Base-by-base conservation (phyloP, 2,113 vertebrate species). In the Alligator mississippiensis region DNA sequence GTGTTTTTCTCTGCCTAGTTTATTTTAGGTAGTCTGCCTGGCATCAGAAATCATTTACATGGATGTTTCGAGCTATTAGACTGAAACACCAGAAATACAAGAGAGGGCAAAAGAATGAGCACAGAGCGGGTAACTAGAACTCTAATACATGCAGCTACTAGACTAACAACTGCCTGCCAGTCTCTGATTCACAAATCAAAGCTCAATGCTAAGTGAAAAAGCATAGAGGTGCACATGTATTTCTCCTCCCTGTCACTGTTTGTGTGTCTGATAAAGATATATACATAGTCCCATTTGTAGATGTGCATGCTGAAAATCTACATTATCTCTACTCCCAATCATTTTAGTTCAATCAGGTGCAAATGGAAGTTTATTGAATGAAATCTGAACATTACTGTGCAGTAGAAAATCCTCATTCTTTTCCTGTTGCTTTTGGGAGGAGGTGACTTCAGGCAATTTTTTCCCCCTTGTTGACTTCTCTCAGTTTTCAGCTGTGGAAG, bases 1-100 rank as follows among this genome's bases (percentile, higher is more conserved):
- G 61, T 86, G 85, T 85, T 88, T 89, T 77, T 63, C 84, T 80
- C 86, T 61, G 88, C 82, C 89, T 92, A 90, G 90, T 91, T 92
- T 93, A 90, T 94, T 96, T 91, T 75, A 79, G 93, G 60, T 84
- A 38, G 59, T 88, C 95, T 30, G 17, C 59, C 84, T 25, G 16
- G 21, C 27, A 66, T 34, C 27, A 34, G 2, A 9, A 77, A 72
- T 66, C 11, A 63, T 87, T 93, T 88, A 77, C 24, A 96, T 94
- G 57, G 78, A 55, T 2, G 9, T 86, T 86, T 61, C 16, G 64
- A 58, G 27, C 19, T 4, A 89, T 93, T 82, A 64, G 57, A 28
- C 9, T 60, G 85, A 17, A 85, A 30, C n/a, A 12, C 13, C 58
- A 55, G 10, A n/a, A n/a, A n/a, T 55, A 61, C 1, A 54, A 16